Evolutionary conservation across 2,797 vertebrate genomes (phyloP).

Genomic region (Galago senegalensis): DNA sequence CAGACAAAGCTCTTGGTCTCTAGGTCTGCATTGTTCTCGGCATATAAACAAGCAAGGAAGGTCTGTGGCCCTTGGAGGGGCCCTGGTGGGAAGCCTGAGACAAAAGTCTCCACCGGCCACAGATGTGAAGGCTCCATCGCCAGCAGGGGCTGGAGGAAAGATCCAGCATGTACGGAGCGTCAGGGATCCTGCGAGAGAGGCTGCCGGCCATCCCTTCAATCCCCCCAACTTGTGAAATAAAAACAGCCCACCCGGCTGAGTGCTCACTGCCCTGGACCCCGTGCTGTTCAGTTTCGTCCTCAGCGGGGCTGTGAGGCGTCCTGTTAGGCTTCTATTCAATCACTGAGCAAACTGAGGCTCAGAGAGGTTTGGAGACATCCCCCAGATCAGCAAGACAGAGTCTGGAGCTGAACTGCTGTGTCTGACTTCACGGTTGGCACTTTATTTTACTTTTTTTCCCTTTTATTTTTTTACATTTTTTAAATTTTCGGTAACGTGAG

Average conservation of each 20-base stretch:
- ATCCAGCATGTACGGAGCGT: rapidly evolving
- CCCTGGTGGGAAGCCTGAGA: not conserved
- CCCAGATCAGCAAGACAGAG: not conserved
- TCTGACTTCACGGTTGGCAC: rapidly evolving
- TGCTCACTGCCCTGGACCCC: no score
- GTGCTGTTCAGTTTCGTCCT: not conserved
- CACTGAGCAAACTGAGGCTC: not conserved
- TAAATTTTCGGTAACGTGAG: no score
- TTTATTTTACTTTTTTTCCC: no score
- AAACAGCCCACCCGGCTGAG: rapidly evolving
- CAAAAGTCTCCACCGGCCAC: not conserved
- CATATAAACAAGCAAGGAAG: not conserved
- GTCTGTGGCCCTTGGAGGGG: not conserved
- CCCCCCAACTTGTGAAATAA: not conserved
- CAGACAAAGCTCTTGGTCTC: not conserved
- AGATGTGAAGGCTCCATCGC: no score
- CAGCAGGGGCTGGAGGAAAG: rapidly evolving
- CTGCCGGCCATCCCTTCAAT: not conserved
- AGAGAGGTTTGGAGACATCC: not conserved
- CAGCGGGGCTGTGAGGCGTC: not conserved
- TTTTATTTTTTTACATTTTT: no score
- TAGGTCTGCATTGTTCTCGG: not conserved
- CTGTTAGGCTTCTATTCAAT: not conserved
- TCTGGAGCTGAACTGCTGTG: not conserved
- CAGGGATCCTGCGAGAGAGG: not conserved